phyloP scores from a whole-genome alignment of 2,797 vertebrate species.

The Naso thynnoides region DNA sequence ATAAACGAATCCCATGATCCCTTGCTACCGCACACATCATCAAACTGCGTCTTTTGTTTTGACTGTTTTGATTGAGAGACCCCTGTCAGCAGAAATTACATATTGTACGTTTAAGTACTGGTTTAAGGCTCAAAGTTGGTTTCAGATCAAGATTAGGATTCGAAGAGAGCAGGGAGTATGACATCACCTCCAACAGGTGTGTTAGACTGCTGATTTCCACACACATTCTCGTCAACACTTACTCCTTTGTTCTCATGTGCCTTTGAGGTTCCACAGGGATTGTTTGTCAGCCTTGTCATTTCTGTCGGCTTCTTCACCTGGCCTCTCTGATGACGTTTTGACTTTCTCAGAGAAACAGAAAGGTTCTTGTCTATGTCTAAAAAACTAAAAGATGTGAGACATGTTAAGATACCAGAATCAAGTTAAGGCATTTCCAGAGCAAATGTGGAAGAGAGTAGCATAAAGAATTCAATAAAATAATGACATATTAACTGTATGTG shows the following conservation, averaged over 20 bases:
- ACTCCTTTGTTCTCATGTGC: conserved; percentile 38
- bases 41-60: no score
- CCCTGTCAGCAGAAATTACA: no score
- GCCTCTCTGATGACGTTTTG: conserved; percentile 8
- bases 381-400: neutral
- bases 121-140: neutral
- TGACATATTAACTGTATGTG: neutral
- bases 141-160: neutral
- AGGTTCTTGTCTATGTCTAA: neutral
- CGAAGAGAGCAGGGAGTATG: conserved; percentile 8
- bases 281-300: conserved; percentile 18
- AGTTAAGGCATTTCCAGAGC: neutral
- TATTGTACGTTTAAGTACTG: no score
- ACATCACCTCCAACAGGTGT: conserved; percentile 46
- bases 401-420: neutral
- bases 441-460: neutral
- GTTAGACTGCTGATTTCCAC: neutral
- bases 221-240: conserved; percentile 14
- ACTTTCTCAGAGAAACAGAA: neutral
- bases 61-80: no score
- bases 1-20: no score
- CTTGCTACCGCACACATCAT: no score
- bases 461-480: neutral
- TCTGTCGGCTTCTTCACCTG: neutral
- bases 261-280: neutral